Conservation (phyloP, 2,888 invertebrate genomes). For the Mythimna albipuncta region DNA sequence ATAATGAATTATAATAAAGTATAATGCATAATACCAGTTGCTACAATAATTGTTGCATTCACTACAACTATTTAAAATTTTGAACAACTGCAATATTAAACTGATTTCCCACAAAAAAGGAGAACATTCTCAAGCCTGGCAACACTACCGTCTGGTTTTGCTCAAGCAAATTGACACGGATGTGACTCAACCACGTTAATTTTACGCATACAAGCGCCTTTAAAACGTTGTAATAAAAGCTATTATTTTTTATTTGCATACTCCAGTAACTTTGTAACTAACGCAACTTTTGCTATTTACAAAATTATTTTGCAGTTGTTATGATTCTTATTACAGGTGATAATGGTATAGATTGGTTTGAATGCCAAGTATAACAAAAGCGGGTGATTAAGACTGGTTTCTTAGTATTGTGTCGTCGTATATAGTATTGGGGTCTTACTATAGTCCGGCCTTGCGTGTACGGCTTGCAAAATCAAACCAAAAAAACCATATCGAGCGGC, state of each 20-base stretch:
- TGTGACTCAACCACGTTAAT: constrained; percentile 30
- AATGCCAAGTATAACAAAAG: neutral
- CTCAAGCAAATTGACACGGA: constrained; percentile 48
- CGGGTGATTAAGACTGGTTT: constrained; percentile 42
- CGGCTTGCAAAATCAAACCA: constrained; percentile 45
- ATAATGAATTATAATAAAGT: too few species aligned
- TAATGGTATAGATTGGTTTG: constrained; percentile 20
- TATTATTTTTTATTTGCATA: neutral
- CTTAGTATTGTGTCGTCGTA: constrained; percentile 24
- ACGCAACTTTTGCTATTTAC: constrained; percentile 5
- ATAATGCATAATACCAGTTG: too few species aligned
- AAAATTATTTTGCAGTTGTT: constrained; percentile 23
- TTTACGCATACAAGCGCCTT: neutral
- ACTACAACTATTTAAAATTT: too few species aligned
- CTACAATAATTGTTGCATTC: too few species aligned
- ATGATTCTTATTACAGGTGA: neutral
- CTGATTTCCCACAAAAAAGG: neutral
- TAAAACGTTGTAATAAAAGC: fast-evolving
- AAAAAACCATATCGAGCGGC: constrained; percentile 7
- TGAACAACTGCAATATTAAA: neutral
- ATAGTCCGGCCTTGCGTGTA: constrained; percentile 31
- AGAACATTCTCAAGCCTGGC: constrained; percentile 18
- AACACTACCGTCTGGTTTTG: constrained; percentile 36
- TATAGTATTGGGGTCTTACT: constrained; percentile 48
- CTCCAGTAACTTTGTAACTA: constrained; percentile 17